Evolutionary conservation across 2,797 vertebrate species (phyloP).

Genomic region (Pithecia hirsuta): DNA sequence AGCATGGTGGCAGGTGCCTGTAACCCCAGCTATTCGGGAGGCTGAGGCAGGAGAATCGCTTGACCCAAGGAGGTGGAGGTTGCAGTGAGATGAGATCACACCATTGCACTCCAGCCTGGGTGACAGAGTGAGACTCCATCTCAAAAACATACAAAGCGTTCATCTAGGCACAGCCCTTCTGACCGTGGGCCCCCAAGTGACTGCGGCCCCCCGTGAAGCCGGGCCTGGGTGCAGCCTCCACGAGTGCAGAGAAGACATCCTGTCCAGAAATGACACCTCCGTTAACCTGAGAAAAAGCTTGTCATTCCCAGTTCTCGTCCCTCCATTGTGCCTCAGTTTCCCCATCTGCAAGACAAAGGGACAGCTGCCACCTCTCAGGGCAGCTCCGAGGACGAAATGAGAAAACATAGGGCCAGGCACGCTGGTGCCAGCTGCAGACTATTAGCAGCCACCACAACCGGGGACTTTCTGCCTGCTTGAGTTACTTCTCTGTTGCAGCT

Average conservation of each 20-base stretch:
- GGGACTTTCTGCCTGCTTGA: accelerated
- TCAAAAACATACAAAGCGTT: neutral
- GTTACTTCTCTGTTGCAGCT: accelerated
- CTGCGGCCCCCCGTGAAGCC: neutral
- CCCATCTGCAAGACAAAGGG: neutral
- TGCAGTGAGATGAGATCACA: neutral
- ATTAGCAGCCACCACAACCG: accelerated
- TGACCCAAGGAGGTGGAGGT: no score
- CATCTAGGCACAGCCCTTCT: neutral
- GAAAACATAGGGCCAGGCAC: neutral
- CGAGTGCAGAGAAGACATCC: neutral
- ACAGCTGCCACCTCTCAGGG: neutral
- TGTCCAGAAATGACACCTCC: no score
- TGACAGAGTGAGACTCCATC: no score
- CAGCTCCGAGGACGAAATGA: neutral
- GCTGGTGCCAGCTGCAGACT: accelerated
- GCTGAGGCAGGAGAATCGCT: no score
- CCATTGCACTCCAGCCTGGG: no score
- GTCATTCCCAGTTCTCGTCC: neutral
- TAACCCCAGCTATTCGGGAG: neutral
- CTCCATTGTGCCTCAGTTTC: neutral
- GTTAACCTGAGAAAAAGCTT: neutral
- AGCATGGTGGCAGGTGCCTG: accelerated
- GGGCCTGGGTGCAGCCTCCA: neutral
- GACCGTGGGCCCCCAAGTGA: neutral